Base-by-base conservation (phyloP, 2,797 vertebrate genomes). In the Triplophysa yarkandensis region DNA sequence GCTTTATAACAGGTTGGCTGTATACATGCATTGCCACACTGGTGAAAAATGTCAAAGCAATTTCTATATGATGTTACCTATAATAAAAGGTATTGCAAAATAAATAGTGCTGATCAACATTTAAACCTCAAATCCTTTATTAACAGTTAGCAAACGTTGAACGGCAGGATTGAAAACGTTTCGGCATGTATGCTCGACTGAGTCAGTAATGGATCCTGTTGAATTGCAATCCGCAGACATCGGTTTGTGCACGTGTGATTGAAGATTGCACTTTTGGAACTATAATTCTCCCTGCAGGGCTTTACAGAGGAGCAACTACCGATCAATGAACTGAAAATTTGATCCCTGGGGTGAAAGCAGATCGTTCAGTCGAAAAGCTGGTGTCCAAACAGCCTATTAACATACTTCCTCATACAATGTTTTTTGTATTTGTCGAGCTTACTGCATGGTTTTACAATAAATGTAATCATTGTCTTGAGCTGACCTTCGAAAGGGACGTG, bases 1-100 rank as follows among this genome's bases (percentile, higher is more conserved):
- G 46, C 90, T 94, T 10, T 94, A 93, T 80, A 94, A 94, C 90
- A 94, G 93, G 93, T 93, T 90, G 77, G 70, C 79, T 76, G 81
- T 76, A 3, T n/a, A 46, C 65, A 55, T 19, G 30, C 60, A 23
- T 36, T n/a, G 14, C 30, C 14, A 23, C 16, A 48, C 27, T 19
- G 32, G 39, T 19, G 36, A 17, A 4, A 21, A 48, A 21, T 9
- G 0, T 5, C 11, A 13, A 25, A 52, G 13, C 21, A 52, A 1
- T 27, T 21, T 21, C 7, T 48, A 14, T n/a, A 16, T 13, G 2
- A 11, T 11, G 14, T 60, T 0, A 5, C 4, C 34, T 71, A n/a
- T 0, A 13, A 34, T 48, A 55, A 16, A 57, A 32, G 13, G 5
- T 6, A 39, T 57, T 41, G 14, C 48, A n/a, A 48, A 54, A 19